Evolutionary conservation across 2,113 vertebrate species (phyloP).

Genomic region (Corvus moneduloides): DNA sequence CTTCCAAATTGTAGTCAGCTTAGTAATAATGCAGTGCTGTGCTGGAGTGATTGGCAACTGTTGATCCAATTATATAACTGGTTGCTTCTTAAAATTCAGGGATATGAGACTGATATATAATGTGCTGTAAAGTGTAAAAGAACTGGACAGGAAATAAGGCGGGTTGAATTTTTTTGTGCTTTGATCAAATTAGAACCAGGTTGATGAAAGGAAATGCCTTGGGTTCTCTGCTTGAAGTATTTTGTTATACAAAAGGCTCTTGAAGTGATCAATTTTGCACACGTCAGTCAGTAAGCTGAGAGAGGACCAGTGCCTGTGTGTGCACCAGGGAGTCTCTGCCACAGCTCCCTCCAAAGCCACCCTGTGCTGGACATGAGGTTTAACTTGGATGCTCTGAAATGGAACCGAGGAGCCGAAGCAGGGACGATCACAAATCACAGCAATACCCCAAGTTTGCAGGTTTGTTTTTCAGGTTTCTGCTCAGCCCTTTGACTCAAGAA

Average conservation of each 20-base stretch:
- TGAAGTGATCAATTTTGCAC: conserved; percentile 60
- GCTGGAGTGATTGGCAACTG: conserved; percentile 45
- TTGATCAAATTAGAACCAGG: conserved; percentile 71
- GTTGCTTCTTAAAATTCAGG: conserved; percentile 47
- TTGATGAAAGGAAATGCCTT: conserved; percentile 72
- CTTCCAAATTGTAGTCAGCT: conserved; percentile 64
- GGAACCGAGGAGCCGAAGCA: not conserved
- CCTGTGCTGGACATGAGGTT: not conserved
- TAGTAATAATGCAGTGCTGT: conserved; percentile 29
- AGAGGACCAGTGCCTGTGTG: not conserved
- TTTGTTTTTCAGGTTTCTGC: conserved; percentile 5
- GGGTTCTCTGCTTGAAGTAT: conserved; percentile 64
- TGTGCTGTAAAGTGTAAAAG: conserved; percentile 48
- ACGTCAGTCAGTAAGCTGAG: conserved; percentile 15
- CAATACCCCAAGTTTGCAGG: not conserved
- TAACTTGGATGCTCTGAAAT: not conserved
- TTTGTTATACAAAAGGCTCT: conserved; percentile 48
- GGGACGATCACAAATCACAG: not conserved
- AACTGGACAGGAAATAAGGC: conserved; percentile 61
- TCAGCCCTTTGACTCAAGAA: conserved; percentile 15
- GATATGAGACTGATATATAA: conserved; percentile 48
- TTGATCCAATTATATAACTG: conserved; percentile 67
- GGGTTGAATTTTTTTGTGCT: conserved; percentile 53
- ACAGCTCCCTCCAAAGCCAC: not conserved
- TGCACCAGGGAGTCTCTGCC: not conserved